Percentiles rank a stretch among this genome's conserved stretches.
Conservation (phyloP, 2,113 vertebrate genomes). For the Micronycteris hirsuta region DNA sequence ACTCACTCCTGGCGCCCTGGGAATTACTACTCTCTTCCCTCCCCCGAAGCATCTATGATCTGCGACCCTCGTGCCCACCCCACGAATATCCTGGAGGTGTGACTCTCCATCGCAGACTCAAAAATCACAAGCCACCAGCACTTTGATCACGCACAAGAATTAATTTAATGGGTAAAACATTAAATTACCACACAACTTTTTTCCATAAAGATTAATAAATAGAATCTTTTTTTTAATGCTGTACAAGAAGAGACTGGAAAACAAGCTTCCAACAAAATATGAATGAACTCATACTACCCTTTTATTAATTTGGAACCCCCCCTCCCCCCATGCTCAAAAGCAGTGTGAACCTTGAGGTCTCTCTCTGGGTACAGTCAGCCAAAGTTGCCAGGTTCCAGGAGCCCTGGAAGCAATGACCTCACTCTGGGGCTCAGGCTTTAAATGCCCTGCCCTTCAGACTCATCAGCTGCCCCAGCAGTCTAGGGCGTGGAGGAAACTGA, state of each 20-base stretch:
- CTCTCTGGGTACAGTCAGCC: constrained; percentile 28
- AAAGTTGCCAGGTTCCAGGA: constrained; percentile 47
- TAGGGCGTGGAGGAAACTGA: constrained; percentile 28
- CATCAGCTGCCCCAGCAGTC: not conserved
- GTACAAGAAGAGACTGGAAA: constrained; percentile 70
- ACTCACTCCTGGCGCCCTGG: constrained; percentile 32
- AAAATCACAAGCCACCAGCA: not conserved
- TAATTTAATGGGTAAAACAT: constrained; percentile 78
- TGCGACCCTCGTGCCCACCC: not conserved
- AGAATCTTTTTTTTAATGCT: constrained; percentile 58
- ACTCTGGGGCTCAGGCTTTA: constrained; percentile 37
- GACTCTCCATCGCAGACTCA: not conserved
- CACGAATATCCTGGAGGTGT: not conserved
- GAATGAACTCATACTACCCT: constrained; percentile 47
- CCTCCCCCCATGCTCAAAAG: not conserved
- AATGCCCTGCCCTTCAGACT: not conserved
- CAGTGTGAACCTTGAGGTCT: constrained; percentile 20
- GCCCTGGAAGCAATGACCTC: constrained; percentile 9
- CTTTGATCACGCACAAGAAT: constrained; percentile 58
- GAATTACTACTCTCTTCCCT: constrained; percentile 24
- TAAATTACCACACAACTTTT: constrained; percentile 72
- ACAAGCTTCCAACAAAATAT: constrained; percentile 52
- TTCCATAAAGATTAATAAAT: constrained; percentile 80
- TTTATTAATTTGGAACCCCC: not conserved
- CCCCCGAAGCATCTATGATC: not conserved